Conservation (phyloP, 2,888 invertebrate species). For the Caenorhabditis sp. region DNA sequence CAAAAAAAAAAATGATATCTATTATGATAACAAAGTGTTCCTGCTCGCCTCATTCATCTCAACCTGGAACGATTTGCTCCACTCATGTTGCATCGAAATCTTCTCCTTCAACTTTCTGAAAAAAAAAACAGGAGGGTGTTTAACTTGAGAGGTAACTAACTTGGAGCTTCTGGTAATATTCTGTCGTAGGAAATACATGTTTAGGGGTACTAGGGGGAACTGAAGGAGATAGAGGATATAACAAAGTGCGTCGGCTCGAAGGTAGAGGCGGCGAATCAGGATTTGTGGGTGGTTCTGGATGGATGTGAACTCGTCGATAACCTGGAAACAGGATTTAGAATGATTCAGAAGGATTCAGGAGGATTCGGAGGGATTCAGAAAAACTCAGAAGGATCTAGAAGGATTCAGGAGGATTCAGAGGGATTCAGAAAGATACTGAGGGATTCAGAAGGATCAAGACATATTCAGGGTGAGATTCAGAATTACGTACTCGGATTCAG, state of each 20-base stretch:
- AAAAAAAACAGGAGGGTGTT: too few relatives aligned
- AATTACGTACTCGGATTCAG: too few relatives aligned
- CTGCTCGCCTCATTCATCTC: conserved; percentile 18
- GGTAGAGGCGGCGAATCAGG: conserved; percentile 12
- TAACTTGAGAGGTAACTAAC: too few relatives aligned
- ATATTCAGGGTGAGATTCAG: too few relatives aligned
- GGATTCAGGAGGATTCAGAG: too few relatives aligned
- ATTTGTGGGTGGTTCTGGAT: conserved; percentile 25
- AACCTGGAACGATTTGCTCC: conserved; percentile 28
- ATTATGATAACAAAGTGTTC: neutral
- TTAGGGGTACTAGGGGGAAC: conserved; percentile 50
- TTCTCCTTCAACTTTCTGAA: conserved; percentile 36
- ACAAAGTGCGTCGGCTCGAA: conserved; percentile 48
- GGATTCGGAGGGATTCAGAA: too few relatives aligned
- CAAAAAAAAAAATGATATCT: neutral
- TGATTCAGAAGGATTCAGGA: too few relatives aligned
- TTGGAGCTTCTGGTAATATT: conserved; percentile 48
- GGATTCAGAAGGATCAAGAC: too few relatives aligned
- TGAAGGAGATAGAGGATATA: conserved; percentile 55
- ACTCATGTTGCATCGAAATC: conserved; percentile 25
- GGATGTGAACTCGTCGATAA: conserved; percentile 48
- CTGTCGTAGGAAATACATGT: conserved; percentile 48
- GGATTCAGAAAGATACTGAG: too few relatives aligned
- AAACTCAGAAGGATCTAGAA: too few relatives aligned
- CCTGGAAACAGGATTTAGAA: too few relatives aligned